phyloP scores from a whole-genome alignment of 2,113 vertebrate genomes.

The Cyprinodon brontotheroides region DNA sequence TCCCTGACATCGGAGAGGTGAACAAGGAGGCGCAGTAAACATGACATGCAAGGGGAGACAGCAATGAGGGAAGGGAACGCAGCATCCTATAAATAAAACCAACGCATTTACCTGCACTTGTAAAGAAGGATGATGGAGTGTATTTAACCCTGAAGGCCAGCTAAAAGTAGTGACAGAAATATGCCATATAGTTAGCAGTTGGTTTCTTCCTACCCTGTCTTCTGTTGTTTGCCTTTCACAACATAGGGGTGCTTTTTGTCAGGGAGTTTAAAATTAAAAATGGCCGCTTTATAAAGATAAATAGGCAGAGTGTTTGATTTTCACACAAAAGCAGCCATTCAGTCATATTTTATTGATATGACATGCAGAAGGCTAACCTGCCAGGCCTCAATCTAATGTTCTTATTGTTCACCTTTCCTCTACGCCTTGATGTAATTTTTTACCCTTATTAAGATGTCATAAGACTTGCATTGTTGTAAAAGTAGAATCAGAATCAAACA shows the following conservation, averaged over 20 bases:
- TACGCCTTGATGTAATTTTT: not conserved
- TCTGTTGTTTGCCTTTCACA: slow-evolving; percentile 31
- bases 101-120: slow-evolving; percentile 54
- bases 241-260: slow-evolving; percentile 37
- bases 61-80: slow-evolving; percentile 63
- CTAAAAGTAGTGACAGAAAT: slow-evolving; percentile 66
- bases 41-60: slow-evolving; percentile 43
- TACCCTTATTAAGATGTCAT: too few relatives aligned
- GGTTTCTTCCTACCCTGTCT: slow-evolving; percentile 33
- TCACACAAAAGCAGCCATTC: not conserved
- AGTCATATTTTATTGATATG: not conserved
- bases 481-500: too few relatives aligned
- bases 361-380: not conserved
- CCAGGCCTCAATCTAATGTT: not conserved
- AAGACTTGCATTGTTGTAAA: not conserved
- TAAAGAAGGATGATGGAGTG: slow-evolving; percentile 68
- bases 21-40: slow-evolving; percentile 47
- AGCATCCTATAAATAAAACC: slow-evolving; percentile 74
- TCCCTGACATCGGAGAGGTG: slow-evolving; percentile 38
- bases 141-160: slow-evolving; percentile 66
- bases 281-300: slow-evolving; percentile 4
- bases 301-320: not conserved
- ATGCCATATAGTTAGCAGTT: slow-evolving; percentile 48
- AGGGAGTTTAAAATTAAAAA: slow-evolving; percentile 14
- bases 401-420: not conserved